Evolutionary conservation across 2,888 invertebrate genomes (phyloP), one percentile per base, ranked within the genome.

Genomic region (Scaeva pyrastri): DNA sequence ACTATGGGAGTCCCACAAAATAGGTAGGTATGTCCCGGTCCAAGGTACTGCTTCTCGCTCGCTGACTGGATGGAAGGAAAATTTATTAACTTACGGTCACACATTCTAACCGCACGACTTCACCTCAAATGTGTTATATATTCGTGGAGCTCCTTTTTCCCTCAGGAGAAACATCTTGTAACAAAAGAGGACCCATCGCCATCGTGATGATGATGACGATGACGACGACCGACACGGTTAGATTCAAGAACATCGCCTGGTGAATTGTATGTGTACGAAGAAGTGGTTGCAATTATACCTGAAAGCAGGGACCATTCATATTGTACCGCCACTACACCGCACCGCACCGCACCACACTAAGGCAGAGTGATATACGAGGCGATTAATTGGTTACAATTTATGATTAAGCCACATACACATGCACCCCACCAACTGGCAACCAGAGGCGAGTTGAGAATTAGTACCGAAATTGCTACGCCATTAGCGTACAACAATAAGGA

Each of bases 361-460:
- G 60, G 31, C 21, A 56, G 48, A 76, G 68, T 85, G 76, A 85
- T 85, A 80, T 85, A 85, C 70, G 72, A 64, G 58, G 43, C 73
- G 85, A 85, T 81, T 85, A 85, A 85, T 85, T 80, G 85, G 76
- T 70, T 36, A 48, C 23, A 85, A 85, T 85, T 85, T 85, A 85
- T 85, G 85, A 80, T 45, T 55, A 23, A 70, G 23, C 43, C 72
- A 48, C 45, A 31, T 31, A 31, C 60, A 12, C 21, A 41, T 11
- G 19, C 36, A 26, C 14, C 31, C 19, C 7, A 48, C 8, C 19
- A 11, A 8, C 31, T 8, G 31, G 31, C 23, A 31, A 12, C 68
- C 43, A 11, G n/a, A 45, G 72, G 62, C 23, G 36, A 19, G 68
- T 23, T 56, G 62, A 45, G 56, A 66, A 31, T 43, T 64, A 21